Evolutionary conservation across 2,797 vertebrate species (phyloP).

Genomic region (Halcyon badia): DNA sequence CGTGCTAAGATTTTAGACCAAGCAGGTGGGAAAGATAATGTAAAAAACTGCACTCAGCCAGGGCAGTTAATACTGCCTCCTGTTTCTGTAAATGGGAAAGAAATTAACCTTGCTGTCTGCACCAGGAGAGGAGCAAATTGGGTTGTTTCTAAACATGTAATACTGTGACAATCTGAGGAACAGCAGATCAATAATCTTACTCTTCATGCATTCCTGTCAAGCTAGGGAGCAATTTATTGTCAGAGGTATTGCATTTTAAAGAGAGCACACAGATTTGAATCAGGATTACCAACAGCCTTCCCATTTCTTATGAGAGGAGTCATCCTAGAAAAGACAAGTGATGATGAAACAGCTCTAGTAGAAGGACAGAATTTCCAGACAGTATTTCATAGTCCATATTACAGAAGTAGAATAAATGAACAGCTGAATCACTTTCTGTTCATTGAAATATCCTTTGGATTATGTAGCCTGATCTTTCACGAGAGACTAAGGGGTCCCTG

Average conservation of each 20-base stretch:
- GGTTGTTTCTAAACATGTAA: not conserved
- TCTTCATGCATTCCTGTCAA: slow-evolving; percentile 38
- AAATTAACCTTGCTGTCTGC: slow-evolving; percentile 50
- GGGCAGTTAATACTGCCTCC: not conserved
- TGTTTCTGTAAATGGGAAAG: slow-evolving; percentile 16
- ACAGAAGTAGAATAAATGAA: not conserved
- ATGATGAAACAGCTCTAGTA: not conserved
- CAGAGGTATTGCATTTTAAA: slow-evolving; percentile 55
- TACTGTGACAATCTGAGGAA: not conserved
- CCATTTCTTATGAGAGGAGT: slow-evolving; percentile 32
- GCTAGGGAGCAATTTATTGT: slow-evolving; percentile 53
- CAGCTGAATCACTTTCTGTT: not conserved
- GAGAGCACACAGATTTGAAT: slow-evolving; percentile 12
- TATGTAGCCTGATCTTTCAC: not conserved
- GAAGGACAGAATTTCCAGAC: not conserved
- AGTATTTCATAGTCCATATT: not conserved
- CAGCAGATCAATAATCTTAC: slow-evolving; percentile 25
- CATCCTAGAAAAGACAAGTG: not conserved
- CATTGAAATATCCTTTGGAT: not conserved
- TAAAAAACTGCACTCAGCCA: not conserved
- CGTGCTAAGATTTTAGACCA: not conserved
- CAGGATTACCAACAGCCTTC: slow-evolving; percentile 35
- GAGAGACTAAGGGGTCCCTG: not conserved
- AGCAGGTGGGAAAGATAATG: not conserved
- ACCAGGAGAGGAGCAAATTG: slow-evolving; percentile 32